These are phyloP conservation scores for Adelognathus sp. DNA, from an alignment of 2,888 invertebrate species.

Conservation along the genomic window DNA sequence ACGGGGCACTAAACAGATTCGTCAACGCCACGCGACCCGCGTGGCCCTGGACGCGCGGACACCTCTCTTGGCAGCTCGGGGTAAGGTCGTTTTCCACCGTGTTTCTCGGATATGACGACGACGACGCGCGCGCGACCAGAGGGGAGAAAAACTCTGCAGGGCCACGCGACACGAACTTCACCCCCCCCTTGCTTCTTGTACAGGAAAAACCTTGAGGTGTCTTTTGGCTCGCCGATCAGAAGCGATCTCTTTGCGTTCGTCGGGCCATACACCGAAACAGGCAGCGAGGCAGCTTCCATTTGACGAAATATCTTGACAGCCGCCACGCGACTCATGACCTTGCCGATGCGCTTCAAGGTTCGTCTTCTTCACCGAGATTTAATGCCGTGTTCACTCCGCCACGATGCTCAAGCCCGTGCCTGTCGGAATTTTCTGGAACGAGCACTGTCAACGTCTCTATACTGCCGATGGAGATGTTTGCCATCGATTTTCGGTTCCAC, in stretches of 20 bases:
- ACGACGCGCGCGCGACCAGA: background rate
- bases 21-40: conserved; percentile 75
- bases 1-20: conserved; percentile 69
- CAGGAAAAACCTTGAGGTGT: conserved; percentile 48
- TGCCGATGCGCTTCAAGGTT: background rate
- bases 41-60: conserved; percentile 59
- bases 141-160: conserved; percentile 1
- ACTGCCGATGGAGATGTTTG: background rate
- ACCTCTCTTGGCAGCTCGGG: conserved; percentile 50
- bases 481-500: background rate
- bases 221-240: conserved; percentile 46
- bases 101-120: conserved; percentile 45
- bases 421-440: background rate
- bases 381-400: too few species aligned
- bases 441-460: background rate
- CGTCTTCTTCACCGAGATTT: background rate
- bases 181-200: background rate
- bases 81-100: conserved; percentile 39
- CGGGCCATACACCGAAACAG: background rate
- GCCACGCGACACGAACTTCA: conserved; percentile 56
- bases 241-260: conserved; percentile 44
- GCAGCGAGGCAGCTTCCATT: conserved; percentile 29
- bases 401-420: too few species aligned
- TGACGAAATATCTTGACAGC: conserved; percentile 20
- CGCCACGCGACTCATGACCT: conserved; percentile 51